Evolutionary conservation across 2,797 vertebrate genomes (phyloP).

Genomic region (Pseudochromis fuscus): DNA sequence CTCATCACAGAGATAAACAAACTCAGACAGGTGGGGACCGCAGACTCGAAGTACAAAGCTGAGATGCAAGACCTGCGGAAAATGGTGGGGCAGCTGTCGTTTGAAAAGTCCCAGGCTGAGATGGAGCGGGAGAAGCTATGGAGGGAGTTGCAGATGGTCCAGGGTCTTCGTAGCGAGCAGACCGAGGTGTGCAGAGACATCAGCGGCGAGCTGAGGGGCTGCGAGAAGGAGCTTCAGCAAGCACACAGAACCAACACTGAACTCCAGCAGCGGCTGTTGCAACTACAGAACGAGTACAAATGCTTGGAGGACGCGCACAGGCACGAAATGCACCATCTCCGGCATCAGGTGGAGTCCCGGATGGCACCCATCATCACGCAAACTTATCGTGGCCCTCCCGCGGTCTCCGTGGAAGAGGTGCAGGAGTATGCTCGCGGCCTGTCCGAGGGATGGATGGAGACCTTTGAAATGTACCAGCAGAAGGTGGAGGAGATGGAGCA

Average conservation of each 20-base stretch:
- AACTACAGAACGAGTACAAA: constrained; percentile 84
- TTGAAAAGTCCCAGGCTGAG: constrained; percentile 88
- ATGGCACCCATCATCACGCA: constrained; percentile 69
- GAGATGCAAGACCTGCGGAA: constrained; percentile 88
- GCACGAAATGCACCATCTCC: constrained; percentile 80
- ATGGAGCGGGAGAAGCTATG: constrained; percentile 89
- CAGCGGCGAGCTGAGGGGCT: constrained; percentile 86
- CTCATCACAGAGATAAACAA: constrained; percentile 86
- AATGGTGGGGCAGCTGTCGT: constrained; percentile 87
- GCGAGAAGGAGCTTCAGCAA: constrained; percentile 84
- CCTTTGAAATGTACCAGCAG: constrained; percentile 88
- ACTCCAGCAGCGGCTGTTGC: constrained; percentile 87
- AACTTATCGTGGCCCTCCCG: constrained; percentile 70
- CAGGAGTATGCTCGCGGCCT: constrained; percentile 86
- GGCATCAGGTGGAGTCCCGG: constrained; percentile 79
- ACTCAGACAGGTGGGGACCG: constrained; percentile 71
- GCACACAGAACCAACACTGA: constrained; percentile 84
- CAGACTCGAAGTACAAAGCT: constrained; percentile 67
- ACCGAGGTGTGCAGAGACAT: constrained; percentile 83
- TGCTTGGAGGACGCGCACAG: constrained; percentile 85
- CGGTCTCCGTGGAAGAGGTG: constrained; percentile 82
- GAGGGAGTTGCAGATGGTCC: constrained; percentile 86
- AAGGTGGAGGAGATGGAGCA: constrained; percentile 90
- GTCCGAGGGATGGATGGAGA: constrained; percentile 88
- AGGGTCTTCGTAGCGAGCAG: constrained; percentile 83